phyloP scores from a whole-genome alignment of 2,888 invertebrate species.

The Drosophila engyochracea region DNA sequence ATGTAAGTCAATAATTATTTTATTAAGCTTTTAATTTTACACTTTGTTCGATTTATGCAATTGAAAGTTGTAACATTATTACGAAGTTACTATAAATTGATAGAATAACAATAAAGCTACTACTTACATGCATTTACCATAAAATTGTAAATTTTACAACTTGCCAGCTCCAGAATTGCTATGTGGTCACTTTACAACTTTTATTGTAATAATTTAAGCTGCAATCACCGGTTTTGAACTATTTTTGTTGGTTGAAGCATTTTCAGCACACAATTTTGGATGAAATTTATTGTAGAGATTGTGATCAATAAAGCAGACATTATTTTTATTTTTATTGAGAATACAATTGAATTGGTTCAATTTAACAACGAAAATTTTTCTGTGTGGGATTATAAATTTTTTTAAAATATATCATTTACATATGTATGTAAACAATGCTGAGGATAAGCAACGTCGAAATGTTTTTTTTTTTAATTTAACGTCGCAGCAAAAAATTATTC shows the following conservation, averaged over 20 bases:
- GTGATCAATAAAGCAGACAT: neutral
- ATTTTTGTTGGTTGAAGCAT: neutral
- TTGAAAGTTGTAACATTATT: neutral
- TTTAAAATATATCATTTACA: neutral
- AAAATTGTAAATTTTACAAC: neutral
- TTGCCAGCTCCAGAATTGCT: neutral
- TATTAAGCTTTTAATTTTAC: too few species aligned
- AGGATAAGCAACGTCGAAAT: neutral
- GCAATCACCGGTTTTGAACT: neutral
- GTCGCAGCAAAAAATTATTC: neutral
- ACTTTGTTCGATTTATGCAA: neutral
- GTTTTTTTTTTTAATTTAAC: neutral
- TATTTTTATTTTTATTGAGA: neutral
- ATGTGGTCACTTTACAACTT: neutral
- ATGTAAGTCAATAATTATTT: too few species aligned
- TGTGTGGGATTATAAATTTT: neutral
- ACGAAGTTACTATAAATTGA: neutral
- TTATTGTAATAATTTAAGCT: neutral
- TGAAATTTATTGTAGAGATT: neutral
- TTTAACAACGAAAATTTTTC: neutral
- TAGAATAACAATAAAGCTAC: neutral
- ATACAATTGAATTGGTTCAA: neutral
- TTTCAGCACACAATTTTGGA: too few species aligned
- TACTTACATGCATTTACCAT: neutral
- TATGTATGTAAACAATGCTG: neutral